phyloP scores from a whole-genome alignment of 1,140 invertebrate species.

The Zaprionus ghesquierei region DNA sequence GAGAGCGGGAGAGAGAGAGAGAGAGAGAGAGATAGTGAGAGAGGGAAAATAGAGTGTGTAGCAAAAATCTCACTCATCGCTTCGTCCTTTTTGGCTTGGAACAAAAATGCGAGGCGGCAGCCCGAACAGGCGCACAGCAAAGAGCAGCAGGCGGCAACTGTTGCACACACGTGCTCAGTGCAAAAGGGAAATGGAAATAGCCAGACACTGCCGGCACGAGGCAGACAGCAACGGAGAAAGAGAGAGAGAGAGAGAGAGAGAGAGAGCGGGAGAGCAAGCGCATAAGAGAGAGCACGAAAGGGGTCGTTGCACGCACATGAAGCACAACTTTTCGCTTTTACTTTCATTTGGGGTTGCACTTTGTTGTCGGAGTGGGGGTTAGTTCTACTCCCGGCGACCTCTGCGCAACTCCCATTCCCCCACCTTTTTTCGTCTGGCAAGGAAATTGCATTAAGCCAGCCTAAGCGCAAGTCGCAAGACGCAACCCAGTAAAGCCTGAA shows the following conservation, averaged over 20 bases:
- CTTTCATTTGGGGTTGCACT: constrained; percentile 53
- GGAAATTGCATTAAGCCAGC: constrained; percentile 70
- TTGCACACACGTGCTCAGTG: constrained; percentile 54
- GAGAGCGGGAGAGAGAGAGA: constrained; percentile 15
- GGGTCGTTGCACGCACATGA: constrained; percentile 71
- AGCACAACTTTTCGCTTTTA: constrained; percentile 53
- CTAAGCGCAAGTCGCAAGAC: constrained; percentile 39
- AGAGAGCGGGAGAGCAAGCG: constrained; percentile 3
- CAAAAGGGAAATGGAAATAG: constrained; percentile 67
- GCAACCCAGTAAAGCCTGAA: constrained; percentile 8
- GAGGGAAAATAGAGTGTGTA: constrained; percentile 2
- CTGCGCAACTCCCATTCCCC: background rate
- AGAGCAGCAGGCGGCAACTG: constrained; percentile 53
- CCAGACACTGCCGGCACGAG: constrained; percentile 38
- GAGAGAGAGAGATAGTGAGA: background rate
- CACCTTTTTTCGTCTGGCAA: constrained; percentile 46
- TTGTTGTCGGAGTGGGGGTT: background rate
- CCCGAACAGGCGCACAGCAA: constrained; percentile 61
- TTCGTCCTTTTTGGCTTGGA: constrained; percentile 75
- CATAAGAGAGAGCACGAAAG: constrained; percentile 34
- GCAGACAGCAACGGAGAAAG: background rate
- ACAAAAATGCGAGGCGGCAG: constrained; percentile 77
- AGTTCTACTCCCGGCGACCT: background rate
- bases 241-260: constrained; percentile 7
- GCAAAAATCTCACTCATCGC: constrained; percentile 62